Percentiles rank a stretch among this genome's conserved stretches.
These are phyloP conservation scores for Dipodomys ordii DNA, from an alignment of 2,113 vertebrate genomes.

Conservation along the genomic window DNA sequence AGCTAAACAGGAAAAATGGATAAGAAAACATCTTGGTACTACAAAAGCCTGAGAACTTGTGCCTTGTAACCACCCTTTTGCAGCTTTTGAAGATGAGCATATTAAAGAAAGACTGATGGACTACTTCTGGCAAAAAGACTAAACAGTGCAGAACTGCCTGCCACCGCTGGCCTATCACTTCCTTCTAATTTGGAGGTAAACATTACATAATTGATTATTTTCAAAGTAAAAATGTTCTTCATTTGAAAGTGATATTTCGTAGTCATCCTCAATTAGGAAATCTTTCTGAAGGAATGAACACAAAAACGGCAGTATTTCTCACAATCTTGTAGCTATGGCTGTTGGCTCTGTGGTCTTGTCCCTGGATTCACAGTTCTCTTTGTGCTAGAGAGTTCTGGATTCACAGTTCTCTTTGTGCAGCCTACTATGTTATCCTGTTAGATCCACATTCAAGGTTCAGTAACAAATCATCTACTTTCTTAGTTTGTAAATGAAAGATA, in stretches of 20 bases:
- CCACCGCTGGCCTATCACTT: neutral
- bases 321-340: neutral
- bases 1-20: neutral
- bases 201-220: constrained; percentile 68
- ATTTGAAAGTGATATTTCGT: constrained; percentile 55
- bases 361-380: constrained; percentile 56
- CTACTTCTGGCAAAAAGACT: neutral
- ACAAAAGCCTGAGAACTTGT: no score
- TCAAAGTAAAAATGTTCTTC: constrained; percentile 72
- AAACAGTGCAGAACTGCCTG: neutral
- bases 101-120: no score
- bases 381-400: constrained; percentile 22
- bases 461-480: neutral
- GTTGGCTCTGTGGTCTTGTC: constrained; percentile 51
- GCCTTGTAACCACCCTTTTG: neutral
- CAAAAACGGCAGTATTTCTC: no score
- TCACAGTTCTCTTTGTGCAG: constrained; percentile 11
- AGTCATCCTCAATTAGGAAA: constrained; percentile 60
- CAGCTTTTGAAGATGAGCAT: neutral
- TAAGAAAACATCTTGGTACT: no score
- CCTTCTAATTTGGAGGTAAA: constrained; percentile 23
- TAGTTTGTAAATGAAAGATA: neutral
- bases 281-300: constrained; percentile 39
- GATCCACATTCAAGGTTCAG: neutral
- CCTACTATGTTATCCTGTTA: no score